phyloP scores from a whole-genome alignment of 2,888 invertebrate genomes.

The Oligia strigilis region DNA sequence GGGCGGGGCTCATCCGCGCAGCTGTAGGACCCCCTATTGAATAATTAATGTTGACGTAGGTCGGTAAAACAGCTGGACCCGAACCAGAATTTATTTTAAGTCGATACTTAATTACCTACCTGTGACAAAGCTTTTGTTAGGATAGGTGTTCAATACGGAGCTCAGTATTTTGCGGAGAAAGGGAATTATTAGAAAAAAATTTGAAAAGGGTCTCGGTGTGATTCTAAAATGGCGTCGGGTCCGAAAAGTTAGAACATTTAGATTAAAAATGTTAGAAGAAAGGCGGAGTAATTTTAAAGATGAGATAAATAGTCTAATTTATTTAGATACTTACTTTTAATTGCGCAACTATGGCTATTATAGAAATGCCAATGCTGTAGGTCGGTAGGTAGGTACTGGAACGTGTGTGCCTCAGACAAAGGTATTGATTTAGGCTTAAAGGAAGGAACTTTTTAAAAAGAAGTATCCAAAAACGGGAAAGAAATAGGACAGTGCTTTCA shows the following conservation, averaged over 20 bases:
- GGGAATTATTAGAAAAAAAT: background rate
- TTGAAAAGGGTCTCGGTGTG: background rate
- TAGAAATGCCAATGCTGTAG: background rate
- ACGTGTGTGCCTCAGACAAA: background rate
- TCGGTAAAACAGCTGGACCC: slow-evolving; percentile 21
- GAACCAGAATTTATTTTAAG: slow-evolving; percentile 1
- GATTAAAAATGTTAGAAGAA: background rate
- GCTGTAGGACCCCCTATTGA: background rate
- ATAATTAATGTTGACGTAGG: slow-evolving; percentile 34
- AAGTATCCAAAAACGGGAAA: background rate
- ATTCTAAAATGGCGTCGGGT: background rate
- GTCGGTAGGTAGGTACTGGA: background rate
- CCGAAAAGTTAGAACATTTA: background rate
- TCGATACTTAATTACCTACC: background rate
- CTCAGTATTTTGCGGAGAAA: background rate
- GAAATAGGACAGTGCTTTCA: background rate
- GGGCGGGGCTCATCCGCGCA: slow-evolving; percentile 27
- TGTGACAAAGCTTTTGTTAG: background rate
- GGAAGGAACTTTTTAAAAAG: background rate
- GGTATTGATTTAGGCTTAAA: background rate
- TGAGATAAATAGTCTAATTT: background rate
- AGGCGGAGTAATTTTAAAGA: background rate
- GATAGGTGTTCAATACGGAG: background rate
- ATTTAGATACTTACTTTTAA: background rate
- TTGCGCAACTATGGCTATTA: background rate